Evolutionary conservation across 2,888 invertebrate species (phyloP), one percentile per base, ranked within the genome.

Genomic region (Acrobasis suavella): DNA sequence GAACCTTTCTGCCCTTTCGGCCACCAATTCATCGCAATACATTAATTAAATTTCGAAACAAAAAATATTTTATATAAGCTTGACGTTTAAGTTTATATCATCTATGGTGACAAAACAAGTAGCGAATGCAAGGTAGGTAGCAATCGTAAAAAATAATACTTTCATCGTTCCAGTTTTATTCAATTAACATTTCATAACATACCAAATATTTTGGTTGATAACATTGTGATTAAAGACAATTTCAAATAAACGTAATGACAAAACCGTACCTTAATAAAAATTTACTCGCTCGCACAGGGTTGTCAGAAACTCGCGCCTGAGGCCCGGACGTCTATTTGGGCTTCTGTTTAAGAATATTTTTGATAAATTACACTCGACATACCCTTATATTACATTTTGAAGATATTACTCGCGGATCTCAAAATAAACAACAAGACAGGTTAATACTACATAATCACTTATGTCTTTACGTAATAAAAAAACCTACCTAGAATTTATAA

Each of bases 301-400:
- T 77, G 77, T 71, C 75, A 77, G 81, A 82, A 79, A 80, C 79
- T 75, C 72, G 65, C 67, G 87, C 91, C 89, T 63, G 75, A 62
- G 89, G 91, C 82, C 76, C 86, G 83, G 86, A 85, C 85, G 85
- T 85, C 79, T 81, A 82, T 87, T 89, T 87, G 77, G 85, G 91
- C 91, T 91, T 88, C 91, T 90, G 91, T 91, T 85, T 88, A 85
- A 83, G 75, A 86, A 86, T 83, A 82, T 85, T 80, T 80, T 86
- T 83, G 83, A 82, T 79, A 77, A 78, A 82, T 82, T 83, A 80
- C 81, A 75, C 73, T 77, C 75, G 10, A 22, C 51, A 51, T 22
- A 52, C 52, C 22, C 56, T 58, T 65, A 32, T 58, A 65, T 64
- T 63, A 66, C 68, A 69, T 64, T 65, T 65, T 46, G 32, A 17